Evolutionary conservation across 2,113 vertebrate genomes (phyloP).

Genomic region (Labeo rohita): DNA sequence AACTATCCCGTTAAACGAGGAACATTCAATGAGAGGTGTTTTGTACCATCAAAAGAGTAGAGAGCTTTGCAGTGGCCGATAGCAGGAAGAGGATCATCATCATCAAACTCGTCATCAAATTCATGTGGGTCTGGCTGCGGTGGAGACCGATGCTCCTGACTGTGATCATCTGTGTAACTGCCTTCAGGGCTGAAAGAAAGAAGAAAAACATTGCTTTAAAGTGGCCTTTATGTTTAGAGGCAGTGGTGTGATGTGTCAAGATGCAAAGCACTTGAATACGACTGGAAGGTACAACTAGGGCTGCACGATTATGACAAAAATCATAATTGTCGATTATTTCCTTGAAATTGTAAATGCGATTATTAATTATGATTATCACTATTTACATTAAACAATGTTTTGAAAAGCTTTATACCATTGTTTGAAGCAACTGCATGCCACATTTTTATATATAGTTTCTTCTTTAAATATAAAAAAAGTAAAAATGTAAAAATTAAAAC

Average conservation of each 20-base stretch:
- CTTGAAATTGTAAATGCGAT: too few species aligned
- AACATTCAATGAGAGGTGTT: background rate
- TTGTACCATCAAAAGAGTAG: slow-evolving; percentile 92
- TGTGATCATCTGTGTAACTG: slow-evolving; percentile 95
- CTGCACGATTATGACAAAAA: too few species aligned
- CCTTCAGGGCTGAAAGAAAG: slow-evolving; percentile 87
- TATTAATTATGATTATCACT: too few species aligned
- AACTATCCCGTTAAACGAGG: background rate
- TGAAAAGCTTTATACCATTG: too few species aligned
- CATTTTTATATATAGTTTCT: too few species aligned
- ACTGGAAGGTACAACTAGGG: background rate
- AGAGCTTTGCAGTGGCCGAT: slow-evolving; percentile 98
- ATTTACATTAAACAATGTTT: too few species aligned
- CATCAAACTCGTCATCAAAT: slow-evolving; percentile 98
- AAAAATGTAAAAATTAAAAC: too few species aligned
- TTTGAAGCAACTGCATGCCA: too few species aligned
- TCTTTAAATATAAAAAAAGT: too few species aligned
- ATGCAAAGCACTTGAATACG: background rate
- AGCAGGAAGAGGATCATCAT: slow-evolving; percentile 94
- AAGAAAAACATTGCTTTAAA: background rate
- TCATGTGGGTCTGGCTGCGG: slow-evolving; percentile 84
- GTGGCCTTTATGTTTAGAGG: background rate
- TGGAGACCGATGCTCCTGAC: slow-evolving; percentile 88
- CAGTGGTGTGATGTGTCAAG: background rate
- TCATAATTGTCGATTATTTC: too few species aligned